Conservation (phyloP, 2,888 invertebrate genomes). For the Belgica antarctica region DNA sequence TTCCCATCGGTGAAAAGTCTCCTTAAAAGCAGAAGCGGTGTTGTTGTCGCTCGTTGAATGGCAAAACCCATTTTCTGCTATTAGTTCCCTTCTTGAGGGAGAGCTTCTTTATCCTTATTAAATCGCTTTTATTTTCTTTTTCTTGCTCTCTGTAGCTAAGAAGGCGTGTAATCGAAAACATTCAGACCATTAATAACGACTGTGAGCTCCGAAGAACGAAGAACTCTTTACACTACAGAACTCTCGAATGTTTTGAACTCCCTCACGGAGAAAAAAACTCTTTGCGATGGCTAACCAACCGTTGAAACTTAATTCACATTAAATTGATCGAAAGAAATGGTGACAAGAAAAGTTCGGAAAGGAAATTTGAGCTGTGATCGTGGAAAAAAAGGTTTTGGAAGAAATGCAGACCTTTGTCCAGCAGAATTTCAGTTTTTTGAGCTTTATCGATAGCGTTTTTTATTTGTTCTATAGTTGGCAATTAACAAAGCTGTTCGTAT, state of each 20-base stretch:
- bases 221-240: too few relatives aligned
- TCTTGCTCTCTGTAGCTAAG: slow-evolving; percentile 53
- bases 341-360: too few relatives aligned
- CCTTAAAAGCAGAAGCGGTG: not conserved
- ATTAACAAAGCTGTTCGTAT: too few relatives aligned
- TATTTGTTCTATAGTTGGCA: too few relatives aligned
- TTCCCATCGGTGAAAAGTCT: slow-evolving; percentile 19
- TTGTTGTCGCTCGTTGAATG: slow-evolving; percentile 39
- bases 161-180: slow-evolving; percentile 56
- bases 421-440: too few relatives aligned
- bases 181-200: slow-evolving; percentile 38
- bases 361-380: too few relatives aligned
- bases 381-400: too few relatives aligned
- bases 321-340: slow-evolving; percentile 14
- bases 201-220: not conserved
- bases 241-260: too few relatives aligned
- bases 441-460: too few relatives aligned
- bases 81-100: slow-evolving; percentile 22
- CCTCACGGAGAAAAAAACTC: not conserved
- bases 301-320: not conserved
- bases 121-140: slow-evolving; percentile 11
- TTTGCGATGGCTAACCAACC: not conserved
- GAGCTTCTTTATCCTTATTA: not conserved
- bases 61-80: slow-evolving; percentile 40
- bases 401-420: too few relatives aligned